phyloP scores from a whole-genome alignment of 2,797 vertebrate genomes.

The Danio aesculapii region DNA sequence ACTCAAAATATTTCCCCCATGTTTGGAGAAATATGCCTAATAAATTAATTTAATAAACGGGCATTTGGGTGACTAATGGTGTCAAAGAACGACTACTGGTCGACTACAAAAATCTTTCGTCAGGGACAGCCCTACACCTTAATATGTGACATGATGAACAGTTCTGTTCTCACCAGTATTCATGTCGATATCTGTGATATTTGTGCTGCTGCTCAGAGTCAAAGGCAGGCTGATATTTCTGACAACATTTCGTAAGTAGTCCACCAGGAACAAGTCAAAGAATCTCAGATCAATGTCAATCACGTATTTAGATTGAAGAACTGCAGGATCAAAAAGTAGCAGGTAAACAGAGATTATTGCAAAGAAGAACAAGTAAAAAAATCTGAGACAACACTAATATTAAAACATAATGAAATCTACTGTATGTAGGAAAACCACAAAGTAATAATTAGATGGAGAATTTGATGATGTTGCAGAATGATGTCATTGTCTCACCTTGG shows the following conservation, averaged over 20 bases:
- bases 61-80: no score
- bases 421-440: background rate
- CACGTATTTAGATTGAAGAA: background rate
- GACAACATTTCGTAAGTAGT: constrained; percentile 48
- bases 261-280: constrained; percentile 15
- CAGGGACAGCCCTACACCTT: no score
- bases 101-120: no score
- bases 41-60: no score
- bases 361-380: no score
- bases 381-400: no score
- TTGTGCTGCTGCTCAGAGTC: background rate
- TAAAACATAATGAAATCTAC: background rate
- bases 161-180: constrained; percentile 22
- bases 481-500: no score
- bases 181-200: no score
- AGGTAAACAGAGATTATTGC: background rate
- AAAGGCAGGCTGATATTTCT: constrained; percentile 28
- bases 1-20: background rate
- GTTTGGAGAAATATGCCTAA: no score
- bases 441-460: no score
- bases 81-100: no score
- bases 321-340: background rate
- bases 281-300: constrained; percentile 52
- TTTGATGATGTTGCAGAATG: no score
- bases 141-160: background rate